Evolutionary conservation across 2,888 invertebrate genomes (phyloP).

Genomic region (Napeogenes sylphis): DNA sequence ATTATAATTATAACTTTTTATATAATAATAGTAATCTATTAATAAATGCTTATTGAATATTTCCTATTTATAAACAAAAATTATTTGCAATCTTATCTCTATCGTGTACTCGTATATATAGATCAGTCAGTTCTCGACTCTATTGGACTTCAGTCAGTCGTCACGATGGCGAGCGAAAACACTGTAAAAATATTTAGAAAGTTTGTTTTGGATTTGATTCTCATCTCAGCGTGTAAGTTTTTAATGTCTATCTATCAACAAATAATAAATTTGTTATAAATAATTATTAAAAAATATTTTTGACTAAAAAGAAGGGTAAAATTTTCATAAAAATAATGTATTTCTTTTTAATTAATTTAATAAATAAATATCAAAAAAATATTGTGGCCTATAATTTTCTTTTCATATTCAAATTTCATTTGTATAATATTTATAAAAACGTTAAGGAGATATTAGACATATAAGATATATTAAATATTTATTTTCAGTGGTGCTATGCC

Average conservation of each 20-base stretch:
- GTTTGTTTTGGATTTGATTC: slow-evolving; percentile 19
- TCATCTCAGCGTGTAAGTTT: slow-evolving; percentile 20
- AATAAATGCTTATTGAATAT: not conserved
- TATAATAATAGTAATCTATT: no score
- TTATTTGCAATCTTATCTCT: no score
- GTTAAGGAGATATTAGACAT: not conserved
- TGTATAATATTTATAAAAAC: not conserved
- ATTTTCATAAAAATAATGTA: no score
- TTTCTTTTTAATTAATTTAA: no score
- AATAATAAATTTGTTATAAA: no score
- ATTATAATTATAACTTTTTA: no score
- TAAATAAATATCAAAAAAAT: no score
- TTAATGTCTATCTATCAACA: no score
- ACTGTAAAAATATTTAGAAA: slow-evolving; percentile 20
- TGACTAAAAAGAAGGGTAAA: no score
- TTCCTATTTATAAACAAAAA: slow-evolving; percentile 2
- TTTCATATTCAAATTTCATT: not conserved
- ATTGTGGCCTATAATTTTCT: no score
- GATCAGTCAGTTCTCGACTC: not conserved
- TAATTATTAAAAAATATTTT: no score
- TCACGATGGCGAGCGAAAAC: slow-evolving; percentile 19
- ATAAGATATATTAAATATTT: not conserved
- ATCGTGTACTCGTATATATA: no score
- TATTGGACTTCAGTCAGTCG: slow-evolving; percentile 5
- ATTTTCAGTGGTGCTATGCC: slow-evolving; percentile 46